phyloP scores from a whole-genome alignment of 2,113 vertebrate species.

The Syngnathoides biaculeatus region DNA sequence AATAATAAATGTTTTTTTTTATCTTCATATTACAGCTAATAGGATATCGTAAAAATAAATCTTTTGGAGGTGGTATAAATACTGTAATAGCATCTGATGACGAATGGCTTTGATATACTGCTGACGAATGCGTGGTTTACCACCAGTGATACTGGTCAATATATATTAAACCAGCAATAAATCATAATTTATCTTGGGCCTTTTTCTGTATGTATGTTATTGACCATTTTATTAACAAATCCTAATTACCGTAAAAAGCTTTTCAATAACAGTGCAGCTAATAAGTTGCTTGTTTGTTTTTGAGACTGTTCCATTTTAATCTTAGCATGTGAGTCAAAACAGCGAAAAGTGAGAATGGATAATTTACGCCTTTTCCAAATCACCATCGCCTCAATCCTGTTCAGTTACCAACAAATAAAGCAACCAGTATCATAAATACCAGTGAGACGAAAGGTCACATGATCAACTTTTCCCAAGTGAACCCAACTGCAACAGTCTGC shows the following conservation, averaged over 20 bases:
- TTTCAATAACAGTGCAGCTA: neutral
- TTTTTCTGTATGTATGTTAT: neutral
- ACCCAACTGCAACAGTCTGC: constrained; percentile 11
- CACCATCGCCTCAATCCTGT: too few species aligned
- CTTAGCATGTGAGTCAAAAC: too few species aligned
- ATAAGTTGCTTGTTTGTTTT: too few species aligned
- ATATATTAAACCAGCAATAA: neutral
- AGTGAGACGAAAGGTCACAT: neutral
- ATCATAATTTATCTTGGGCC: too few species aligned
- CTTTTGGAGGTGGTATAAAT: neutral
- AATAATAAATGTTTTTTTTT: neutral
- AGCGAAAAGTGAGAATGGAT: neutral
- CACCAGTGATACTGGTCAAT: neutral
- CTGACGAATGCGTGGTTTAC: neutral
- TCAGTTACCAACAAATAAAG: neutral
- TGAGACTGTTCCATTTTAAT: too few species aligned
- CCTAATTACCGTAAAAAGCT: too few species aligned
- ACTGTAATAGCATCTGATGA: neutral
- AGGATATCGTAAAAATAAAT: neutral
- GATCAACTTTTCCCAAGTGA: constrained; percentile 7
- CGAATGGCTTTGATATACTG: neutral
- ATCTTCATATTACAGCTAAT: neutral
- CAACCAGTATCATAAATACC: neutral
- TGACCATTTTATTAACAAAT: too few species aligned
- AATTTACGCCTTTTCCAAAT: neutral